Base-by-base conservation (phyloP, 2,888 invertebrate species). In the Phyto melanocephala region DNA sequence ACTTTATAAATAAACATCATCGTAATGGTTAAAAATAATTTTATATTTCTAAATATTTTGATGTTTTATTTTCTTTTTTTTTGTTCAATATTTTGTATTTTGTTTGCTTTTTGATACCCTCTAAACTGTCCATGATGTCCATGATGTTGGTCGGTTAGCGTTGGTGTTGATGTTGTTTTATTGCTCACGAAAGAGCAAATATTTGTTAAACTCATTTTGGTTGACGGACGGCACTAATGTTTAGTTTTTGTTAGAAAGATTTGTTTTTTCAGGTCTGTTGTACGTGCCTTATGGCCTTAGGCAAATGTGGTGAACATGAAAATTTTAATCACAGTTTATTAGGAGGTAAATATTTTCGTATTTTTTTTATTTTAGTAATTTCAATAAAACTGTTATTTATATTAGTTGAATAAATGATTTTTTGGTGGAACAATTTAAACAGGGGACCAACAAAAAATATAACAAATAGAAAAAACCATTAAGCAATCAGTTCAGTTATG, bases 161-260 rank as follows among this genome's bases (percentile, higher is more conserved):
- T 40, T 47, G 15, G 42, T 75, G 63, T 74, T 45, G 28, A n/a
- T n/a, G n/a, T n/a, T n/a, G 42, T n/a, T 45, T 35, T 56, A 35
- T 54, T 56, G 54, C 45, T 56, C 56, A 45, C 65, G 42, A 1
- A 37, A 56, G 24, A 56, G 42, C 74, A 75, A 75, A 75, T 75
- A 75, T 75, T 75, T 65, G 56, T 20, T n/a, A 4, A 28, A 13
- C 63, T 33, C 37, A 54, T 74, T 63, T 54, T 6, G n/a, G 10
- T 63, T 54, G 22, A 37, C 6, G 45, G 42, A 6, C 6, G 15
- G 1, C 17, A n/a, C 15, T 33, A 22, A 15, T 13, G 28, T 28
- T n/a, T 28, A 28, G 28, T 28, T 20, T 17, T 52, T 10, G 40
- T 2, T 17, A 10, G 15, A n/a, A 33, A 28, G 20, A 50, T 58